Percentiles rank a stretch among this genome's conserved stretches.
Evolutionary conservation across 2,888 invertebrate genomes (phyloP).

Genomic region (Aspidapion aeneum): DNA sequence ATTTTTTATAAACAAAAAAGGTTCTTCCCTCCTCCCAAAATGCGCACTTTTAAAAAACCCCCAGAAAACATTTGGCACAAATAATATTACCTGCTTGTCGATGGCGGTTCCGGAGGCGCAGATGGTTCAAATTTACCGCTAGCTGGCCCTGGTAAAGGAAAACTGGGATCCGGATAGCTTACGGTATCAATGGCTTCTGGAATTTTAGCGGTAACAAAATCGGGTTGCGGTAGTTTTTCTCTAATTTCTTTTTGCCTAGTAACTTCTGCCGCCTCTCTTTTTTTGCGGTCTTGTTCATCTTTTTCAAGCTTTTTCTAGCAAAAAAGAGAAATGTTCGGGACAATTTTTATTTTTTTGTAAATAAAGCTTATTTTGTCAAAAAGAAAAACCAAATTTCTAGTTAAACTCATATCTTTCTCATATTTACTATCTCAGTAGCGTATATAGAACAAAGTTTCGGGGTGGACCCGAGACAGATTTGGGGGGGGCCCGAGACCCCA

Average conservation of each 20-base stretch:
- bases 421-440: too few species aligned
- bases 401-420: too few species aligned
- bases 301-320: slow-evolving; percentile 24
- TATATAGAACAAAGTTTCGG: too few species aligned
- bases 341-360: too few species aligned
- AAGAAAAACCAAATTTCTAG: too few species aligned
- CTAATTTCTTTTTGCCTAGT: slow-evolving; percentile 9
- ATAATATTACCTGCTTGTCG: slow-evolving; percentile 19
- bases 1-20: too few species aligned
- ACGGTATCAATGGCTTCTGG: slow-evolving; percentile 33
- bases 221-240: slow-evolving; percentile 9
- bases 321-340: slow-evolving; percentile 5
- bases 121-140: slow-evolving; percentile 27
- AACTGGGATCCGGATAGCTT: slow-evolving; percentile 35
- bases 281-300: slow-evolving; percentile 49
- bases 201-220: slow-evolving; percentile 24
- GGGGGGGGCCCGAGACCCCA: too few species aligned
- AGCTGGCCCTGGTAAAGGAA: slow-evolving; percentile 10
- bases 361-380: too few species aligned
- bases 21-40: too few species aligned
- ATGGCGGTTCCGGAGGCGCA: slow-evolving; percentile 17
- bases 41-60: too few species aligned
- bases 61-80: too few species aligned
- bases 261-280: slow-evolving; percentile 47
- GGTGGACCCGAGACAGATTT: too few species aligned